Base-by-base conservation (phyloP, 2,797 vertebrate species). In the Ctenopoma kingsleyae region DNA sequence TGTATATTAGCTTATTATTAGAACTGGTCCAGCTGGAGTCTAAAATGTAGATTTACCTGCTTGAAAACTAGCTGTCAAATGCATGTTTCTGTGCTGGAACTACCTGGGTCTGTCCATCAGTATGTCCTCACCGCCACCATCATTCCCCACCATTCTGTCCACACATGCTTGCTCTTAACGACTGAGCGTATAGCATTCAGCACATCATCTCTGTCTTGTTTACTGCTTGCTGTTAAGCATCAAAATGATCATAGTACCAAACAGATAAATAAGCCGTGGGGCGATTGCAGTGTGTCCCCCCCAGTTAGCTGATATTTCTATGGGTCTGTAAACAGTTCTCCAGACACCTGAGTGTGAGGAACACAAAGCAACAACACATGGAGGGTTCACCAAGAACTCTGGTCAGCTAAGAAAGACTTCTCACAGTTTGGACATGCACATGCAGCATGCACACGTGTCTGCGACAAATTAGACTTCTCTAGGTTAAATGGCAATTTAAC, bases 351-450 rank as follows among this genome's bases (percentile, higher is more conserved):
- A 72, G 67, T 82, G 78, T 46, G 77, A 82, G 51, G 59, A 64
- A 35, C 68, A 76, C 55, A 56, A 46, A 47, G 67, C 44, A 25
- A 36, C 66, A 74, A 64, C 85, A 82, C 71, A 76, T 71, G 78
- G 81, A 78, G 48, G 36, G n/a, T 69, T 72, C 54, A 54, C 23
- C 67, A 49, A 69, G 66, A 50, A 66, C 64, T 41, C 44, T 13
- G 65, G 61, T 56, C 53, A 58, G 1, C 35, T 13, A 25, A 57
- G 15, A 60, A n/a, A 67, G 9, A 54, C 30, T 23, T 49, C 13
- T 17, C 27, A 36, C 55, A 57, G 36, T 40, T 55, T 48, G 4
- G 67, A 36, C 27, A 1, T 51, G 52, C 20, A 36, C 54, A 17
- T 5, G 35, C 49, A 13, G 23, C 49, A 58, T 16, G 7, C 13